Evolutionary conservation across 2,113 vertebrate species (phyloP).

Genomic region (Ptyas mucosa): DNA sequence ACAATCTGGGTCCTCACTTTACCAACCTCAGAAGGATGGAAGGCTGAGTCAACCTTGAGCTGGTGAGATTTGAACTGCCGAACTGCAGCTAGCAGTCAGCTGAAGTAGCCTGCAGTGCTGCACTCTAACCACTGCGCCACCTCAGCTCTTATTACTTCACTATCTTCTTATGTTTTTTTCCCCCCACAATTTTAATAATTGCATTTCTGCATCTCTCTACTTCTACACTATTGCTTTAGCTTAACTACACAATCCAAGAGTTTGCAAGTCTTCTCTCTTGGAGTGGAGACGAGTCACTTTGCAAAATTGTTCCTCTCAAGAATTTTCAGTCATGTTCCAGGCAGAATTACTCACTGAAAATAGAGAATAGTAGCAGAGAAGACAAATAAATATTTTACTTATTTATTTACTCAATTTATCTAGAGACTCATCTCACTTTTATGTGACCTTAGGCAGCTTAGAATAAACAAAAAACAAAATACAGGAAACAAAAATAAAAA

Average conservation of each 20-base stretch:
- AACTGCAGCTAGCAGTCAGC: no score
- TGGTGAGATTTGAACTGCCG: no score
- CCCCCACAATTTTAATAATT: neutral
- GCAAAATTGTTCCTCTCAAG: neutral
- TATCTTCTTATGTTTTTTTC: neutral
- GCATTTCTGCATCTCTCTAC: neutral
- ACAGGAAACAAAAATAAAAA: neutral
- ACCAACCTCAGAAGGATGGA: no score
- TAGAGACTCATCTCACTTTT: neutral
- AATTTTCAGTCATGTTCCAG: neutral
- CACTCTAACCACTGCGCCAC: no score
- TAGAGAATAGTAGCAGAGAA: neutral
- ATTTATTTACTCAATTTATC: neutral
- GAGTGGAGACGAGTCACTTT: neutral
- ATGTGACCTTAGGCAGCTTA: neutral
- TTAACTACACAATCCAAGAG: neutral
- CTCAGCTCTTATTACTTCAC: no score
- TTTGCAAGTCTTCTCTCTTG: neutral
- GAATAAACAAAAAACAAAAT: neutral
- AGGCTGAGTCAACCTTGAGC: no score
- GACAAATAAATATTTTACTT: neutral
- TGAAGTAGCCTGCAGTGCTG: no score
- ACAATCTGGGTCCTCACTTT: no score
- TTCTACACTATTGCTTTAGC: neutral
- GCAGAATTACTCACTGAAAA: neutral